These are phyloP conservation scores for Apteryx mantelli DNA, from an alignment of 2,113 vertebrate genomes.

Conservation along the genomic window DNA sequence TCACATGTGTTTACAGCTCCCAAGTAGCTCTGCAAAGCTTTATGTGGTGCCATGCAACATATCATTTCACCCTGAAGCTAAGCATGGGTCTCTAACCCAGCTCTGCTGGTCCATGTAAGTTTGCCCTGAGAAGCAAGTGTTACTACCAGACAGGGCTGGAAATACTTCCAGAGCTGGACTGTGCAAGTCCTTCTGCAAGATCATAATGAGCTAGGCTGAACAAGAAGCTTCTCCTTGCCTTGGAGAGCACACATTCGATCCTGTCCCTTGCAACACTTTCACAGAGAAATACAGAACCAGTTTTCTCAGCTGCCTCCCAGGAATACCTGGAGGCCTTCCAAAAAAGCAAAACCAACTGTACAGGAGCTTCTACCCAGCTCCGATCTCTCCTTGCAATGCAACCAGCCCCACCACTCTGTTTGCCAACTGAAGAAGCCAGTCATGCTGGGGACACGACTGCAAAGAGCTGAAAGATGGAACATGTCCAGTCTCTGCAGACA, in stretches of 20 bases:
- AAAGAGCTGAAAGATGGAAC: background rate
- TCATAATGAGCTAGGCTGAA: too few relatives aligned
- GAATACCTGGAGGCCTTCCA: background rate
- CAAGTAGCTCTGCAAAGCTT: background rate
- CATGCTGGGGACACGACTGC: background rate
- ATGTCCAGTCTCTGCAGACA: conserved; percentile 22
- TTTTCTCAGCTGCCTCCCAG: background rate
- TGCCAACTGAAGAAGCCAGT: background rate
- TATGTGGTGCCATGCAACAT: background rate
- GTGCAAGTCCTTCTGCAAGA: background rate
- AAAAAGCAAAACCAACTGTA: background rate
- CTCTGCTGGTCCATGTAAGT: background rate
- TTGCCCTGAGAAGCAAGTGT: background rate
- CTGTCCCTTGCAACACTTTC: too few relatives aligned
- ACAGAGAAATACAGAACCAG: background rate
- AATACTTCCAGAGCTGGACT: background rate
- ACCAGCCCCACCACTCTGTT: background rate
- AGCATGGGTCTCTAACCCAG: background rate
- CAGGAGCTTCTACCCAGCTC: background rate
- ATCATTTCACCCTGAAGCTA: background rate
- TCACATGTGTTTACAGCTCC: background rate
- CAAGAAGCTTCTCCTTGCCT: background rate
- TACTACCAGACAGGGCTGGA: background rate
- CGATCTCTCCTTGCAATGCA: background rate
- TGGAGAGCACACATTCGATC: too few relatives aligned